phyloP scores from a whole-genome alignment of 2,797 vertebrate species.

The Scleropages formosus region DNA sequence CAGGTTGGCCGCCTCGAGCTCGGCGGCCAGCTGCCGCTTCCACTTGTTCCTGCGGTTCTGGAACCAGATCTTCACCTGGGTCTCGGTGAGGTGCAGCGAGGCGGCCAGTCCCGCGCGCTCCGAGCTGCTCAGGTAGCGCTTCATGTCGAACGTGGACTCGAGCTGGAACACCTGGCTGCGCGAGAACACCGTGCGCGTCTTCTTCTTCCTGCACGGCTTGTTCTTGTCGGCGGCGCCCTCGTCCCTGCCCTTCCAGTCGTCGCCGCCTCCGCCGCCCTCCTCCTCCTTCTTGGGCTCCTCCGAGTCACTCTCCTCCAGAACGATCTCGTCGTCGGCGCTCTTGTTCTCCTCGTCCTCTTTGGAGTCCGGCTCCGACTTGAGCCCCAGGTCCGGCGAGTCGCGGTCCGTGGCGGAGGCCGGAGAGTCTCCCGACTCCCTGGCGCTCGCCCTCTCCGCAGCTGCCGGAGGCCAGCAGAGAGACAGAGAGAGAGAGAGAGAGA shows the following conservation, averaged over 20 bases:
- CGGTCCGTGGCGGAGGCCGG: slow-evolving; percentile 76
- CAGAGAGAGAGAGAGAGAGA: neutral
- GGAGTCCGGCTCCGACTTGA: slow-evolving; percentile 74
- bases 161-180: slow-evolving; percentile 94
- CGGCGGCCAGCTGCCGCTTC: slow-evolving; percentile 92
- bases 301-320: slow-evolving; percentile 84
- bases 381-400: slow-evolving; percentile 77
- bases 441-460: slow-evolving; percentile 72
- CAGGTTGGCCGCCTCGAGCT: slow-evolving; percentile 91
- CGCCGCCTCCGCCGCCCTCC: slow-evolving; percentile 64
- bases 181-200: slow-evolving; percentile 95
- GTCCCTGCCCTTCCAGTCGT: slow-evolving; percentile 77
- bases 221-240: slow-evolving; percentile 85
- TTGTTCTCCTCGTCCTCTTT: slow-evolving; percentile 85
- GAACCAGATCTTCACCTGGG: slow-evolving; percentile 97
- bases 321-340: slow-evolving; percentile 77
- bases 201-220: slow-evolving; percentile 91
- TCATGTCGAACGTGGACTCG: slow-evolving; percentile 95
- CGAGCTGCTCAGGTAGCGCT: slow-evolving; percentile 95
- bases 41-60: slow-evolving; percentile 96
- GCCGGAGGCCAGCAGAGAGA: slow-evolving; percentile 51
- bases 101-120: slow-evolving; percentile 89
- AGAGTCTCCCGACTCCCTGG: slow-evolving; percentile 66
- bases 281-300: slow-evolving; percentile 80
- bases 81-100: slow-evolving; percentile 88